Evolutionary conservation across 1,140 invertebrate species (phyloP), one percentile per base, ranked within the genome.

Genomic region (Drosophila chauvacae): DNA sequence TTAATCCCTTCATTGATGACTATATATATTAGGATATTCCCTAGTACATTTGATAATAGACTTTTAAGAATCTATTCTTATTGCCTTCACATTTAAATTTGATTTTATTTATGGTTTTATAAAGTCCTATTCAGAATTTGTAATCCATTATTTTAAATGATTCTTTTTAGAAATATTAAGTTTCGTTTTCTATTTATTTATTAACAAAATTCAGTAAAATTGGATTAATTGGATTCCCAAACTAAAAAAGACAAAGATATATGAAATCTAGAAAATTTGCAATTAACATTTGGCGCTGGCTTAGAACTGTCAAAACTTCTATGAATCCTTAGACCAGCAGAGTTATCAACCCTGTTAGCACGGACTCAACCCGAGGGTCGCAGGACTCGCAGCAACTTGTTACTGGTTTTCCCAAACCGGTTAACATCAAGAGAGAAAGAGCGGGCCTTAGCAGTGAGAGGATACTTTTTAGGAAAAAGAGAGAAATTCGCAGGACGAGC

Each of bases 301-400:
- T 13, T 30, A 30, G 10, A 6, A 50, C 3, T 33, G 28, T 7
- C 6, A 7, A 53, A 53, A 6, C 30, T 20, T 35, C 18, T 18
- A 2, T 4, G 14, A 37, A 11, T 39, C 14, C 14, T 37, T 39
- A 16, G 20, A 9, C 33, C 10, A 56, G 14, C 20, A 23, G 14
- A 39, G 35, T 56, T 39, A 4, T n/a, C 9, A 56, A 26, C 53
- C 35, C 18, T 5, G 13, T 16, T n/a, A 65, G 62, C 39, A 6
- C 0, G 3, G 57, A 65, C 57, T 20, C 20, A 35, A 35, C 10
- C 23, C 62, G 4, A n/a, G 20, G n/a, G 9, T 1, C 7, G 6
- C 51, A 58, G 57, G 30, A 65, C 9, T 62, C 28, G 4, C 51
- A 20, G 13, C 53, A 56, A 56, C 53, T 56, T 39, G 53, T 56